Percentiles rank a stretch among this genome's conserved stretches.
phyloP scores from a whole-genome alignment of 2,113 vertebrate species.

The Peromyscus polionotus region DNA sequence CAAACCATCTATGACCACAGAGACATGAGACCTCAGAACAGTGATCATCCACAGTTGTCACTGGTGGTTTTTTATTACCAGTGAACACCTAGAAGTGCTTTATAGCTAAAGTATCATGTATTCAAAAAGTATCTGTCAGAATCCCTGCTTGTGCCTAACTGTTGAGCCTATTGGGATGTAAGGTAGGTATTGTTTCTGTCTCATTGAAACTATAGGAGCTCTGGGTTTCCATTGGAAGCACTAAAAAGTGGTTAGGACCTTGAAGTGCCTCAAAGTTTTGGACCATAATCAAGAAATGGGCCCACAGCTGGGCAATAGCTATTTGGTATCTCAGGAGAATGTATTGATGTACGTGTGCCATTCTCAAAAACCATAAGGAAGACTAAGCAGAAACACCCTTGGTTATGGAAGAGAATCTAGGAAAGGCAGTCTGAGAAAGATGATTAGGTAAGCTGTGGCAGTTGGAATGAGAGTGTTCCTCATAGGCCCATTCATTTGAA shows the following conservation, averaged over 20 bases:
- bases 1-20: not conserved
- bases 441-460: not conserved
- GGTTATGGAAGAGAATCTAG: not conserved
- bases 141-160: not conserved
- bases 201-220: not conserved
- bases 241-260: not conserved
- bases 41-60: not conserved
- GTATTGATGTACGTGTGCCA: not conserved
- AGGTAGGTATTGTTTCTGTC: not conserved
- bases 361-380: not conserved
- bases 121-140: not conserved
- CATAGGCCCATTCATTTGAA: not conserved
- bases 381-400: not conserved
- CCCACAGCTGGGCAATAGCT: not conserved
- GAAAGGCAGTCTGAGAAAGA: constrained; percentile 28
- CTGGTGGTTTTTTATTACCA: not conserved
- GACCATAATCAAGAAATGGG: not conserved
- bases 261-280: not conserved
- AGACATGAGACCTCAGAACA: constrained; percentile 35
- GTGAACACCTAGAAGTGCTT: not conserved
- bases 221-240: not conserved
- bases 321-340: not conserved
- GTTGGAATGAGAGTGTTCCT: not conserved
- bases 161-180: not conserved
- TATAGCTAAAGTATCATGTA: constrained; percentile 6